Conservation (phyloP, 2,113 vertebrate genomes). For the Entelurus aequoreus region DNA sequence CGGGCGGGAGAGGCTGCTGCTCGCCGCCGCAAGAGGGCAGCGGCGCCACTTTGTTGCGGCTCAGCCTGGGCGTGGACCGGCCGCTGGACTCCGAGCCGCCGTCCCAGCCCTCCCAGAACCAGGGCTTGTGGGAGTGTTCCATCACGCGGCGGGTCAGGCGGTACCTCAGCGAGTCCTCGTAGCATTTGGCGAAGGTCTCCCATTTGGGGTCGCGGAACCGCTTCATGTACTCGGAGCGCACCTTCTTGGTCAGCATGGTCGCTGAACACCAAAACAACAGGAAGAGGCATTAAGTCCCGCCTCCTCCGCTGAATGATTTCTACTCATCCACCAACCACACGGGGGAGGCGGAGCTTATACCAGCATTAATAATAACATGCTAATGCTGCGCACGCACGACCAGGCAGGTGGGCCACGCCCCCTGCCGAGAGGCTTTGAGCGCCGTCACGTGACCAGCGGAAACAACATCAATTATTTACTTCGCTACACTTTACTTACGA, state of each 20-base stretch:
- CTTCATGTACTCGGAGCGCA: constrained; percentile 90
- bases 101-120: constrained; percentile 86
- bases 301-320: too few species aligned
- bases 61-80: constrained; percentile 59
- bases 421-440: background rate
- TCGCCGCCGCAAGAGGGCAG: constrained; percentile 31
- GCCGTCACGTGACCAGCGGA: constrained; percentile 4
- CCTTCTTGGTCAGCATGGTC: constrained; percentile 65
- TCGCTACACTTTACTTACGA: too few species aligned
- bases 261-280: background rate
- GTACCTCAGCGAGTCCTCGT: constrained; percentile 86
- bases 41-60: constrained; percentile 40
- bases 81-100: constrained; percentile 71
- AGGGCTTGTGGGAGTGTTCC: constrained; percentile 87
- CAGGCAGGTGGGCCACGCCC: background rate
- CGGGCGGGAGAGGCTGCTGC: constrained; percentile 14
- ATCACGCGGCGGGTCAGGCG: constrained; percentile 82
- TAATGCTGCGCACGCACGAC: too few species aligned
- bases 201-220: constrained; percentile 86
- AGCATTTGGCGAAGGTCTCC: constrained; percentile 86
- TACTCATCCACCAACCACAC: too few species aligned
- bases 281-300: too few species aligned
- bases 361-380: too few species aligned
- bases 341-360: too few species aligned
- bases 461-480: constrained; percentile 2